phyloP scores from a whole-genome alignment of 2,113 vertebrate genomes.

The Chloropsis hardwickii region DNA sequence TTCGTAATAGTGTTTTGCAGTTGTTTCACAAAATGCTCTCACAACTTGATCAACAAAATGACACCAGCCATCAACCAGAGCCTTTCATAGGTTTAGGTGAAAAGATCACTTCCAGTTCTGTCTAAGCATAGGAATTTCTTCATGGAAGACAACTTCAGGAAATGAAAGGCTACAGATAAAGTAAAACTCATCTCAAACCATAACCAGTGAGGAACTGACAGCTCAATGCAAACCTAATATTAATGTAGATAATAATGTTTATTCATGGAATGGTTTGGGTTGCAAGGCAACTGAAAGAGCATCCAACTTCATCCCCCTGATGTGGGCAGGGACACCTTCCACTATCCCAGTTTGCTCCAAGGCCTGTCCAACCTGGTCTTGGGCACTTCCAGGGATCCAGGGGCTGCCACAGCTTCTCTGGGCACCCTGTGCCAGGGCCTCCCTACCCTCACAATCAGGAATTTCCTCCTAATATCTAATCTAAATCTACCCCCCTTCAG shows the following conservation, averaged over 20 bases:
- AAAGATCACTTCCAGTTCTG: background rate
- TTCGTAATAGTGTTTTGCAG: conserved; percentile 20
- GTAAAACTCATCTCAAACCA: background rate
- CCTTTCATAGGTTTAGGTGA: background rate
- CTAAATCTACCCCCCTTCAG: background rate
- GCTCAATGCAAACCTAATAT: background rate
- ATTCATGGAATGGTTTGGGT: background rate
- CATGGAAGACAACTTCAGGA: background rate
- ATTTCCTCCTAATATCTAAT: background rate
- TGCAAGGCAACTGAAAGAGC: background rate
- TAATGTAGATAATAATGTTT: background rate
- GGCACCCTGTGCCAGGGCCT: background rate
- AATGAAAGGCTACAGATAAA: background rate
- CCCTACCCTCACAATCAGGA: background rate
- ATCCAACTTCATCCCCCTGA: background rate
- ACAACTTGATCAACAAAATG: background rate
- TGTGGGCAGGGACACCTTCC: fast-evolving
- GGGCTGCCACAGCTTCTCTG: background rate
- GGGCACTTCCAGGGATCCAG: background rate
- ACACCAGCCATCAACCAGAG: background rate
- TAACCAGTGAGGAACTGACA: background rate
- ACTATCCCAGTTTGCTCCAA: fast-evolving
- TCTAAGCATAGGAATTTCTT: background rate
- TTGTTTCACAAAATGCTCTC: background rate
- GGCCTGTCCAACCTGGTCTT: fast-evolving